Base-by-base conservation (phyloP, 2,888 invertebrate species). In the Papilio protenor region DNA sequence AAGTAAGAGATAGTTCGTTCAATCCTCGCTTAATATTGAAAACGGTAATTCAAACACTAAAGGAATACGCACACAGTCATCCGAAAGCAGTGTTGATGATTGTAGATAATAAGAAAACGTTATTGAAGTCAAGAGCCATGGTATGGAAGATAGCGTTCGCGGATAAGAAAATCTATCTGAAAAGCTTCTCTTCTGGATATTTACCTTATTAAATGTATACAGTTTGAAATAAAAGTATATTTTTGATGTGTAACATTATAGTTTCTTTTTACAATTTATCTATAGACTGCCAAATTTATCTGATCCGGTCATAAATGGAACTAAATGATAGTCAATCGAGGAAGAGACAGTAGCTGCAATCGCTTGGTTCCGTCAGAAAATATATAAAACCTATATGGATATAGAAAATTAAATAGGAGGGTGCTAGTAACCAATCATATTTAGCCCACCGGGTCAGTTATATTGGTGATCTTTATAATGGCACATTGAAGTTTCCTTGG, bases 61-160 rank as follows among this genome's bases (percentile, higher is more conserved):
- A 57, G 0, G 79, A 78, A 47, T 72, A 81, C 18, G 78, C 81
- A 52, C 66, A 79, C 33, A 27, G 75, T 0, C 76, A 81, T 55
- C 75, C 79, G 0, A 82, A 75, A 52, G 84, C 82, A 10, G 73
- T 84, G 5, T 59, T 85, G 6, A 84, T 82, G 10, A 80, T 83
- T 16, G 72, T 83, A 11, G 81, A 82, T 59, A 70, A 81, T 10
- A 78, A 81, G 23, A 79, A 77, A 10, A 66, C 77, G 0, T 11
- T 73, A 0, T 14, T 81, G 14, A 77, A 77, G 5, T 81, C 82
- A 40, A 81, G 78, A 18, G 52, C 80, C 10, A 71, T 73, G 12
- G 79, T 85, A n/a, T 85, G 82, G 84, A 79, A 81, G 74, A 76
- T 85, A 72, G 79, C 80, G 27, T 27, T 81, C 11, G 78, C 81